Percentiles rank a stretch among this genome's conserved stretches.
Evolutionary conservation across 1,140 invertebrate species (phyloP).

Genomic region (Apocrypta bakeri): DNA sequence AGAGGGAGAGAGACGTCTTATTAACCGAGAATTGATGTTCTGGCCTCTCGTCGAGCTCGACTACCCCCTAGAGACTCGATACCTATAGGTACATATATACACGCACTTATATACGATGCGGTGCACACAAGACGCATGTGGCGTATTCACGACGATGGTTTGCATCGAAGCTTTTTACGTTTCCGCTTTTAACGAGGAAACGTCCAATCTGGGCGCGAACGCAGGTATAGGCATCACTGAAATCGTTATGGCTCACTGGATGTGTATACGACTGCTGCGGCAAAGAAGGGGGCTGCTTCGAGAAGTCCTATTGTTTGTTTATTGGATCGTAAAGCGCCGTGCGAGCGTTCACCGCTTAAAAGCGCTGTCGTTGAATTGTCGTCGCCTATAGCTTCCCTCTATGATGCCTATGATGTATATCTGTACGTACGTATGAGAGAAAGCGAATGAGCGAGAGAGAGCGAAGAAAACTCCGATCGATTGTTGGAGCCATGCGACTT

Average conservation of each 20-base stretch:
- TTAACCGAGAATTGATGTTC: constrained; percentile 44
- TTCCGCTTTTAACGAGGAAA: constrained; percentile 33
- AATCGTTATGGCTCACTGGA: constrained; percentile 11
- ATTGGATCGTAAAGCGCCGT: constrained; percentile 53
- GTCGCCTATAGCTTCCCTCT: not conserved
- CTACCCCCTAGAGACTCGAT: not conserved
- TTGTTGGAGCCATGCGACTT: not conserved
- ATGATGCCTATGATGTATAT: not conserved
- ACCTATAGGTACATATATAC: not conserved
- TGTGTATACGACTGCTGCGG: not conserved
- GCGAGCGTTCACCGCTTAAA: not conserved
- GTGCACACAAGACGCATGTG: not conserved
- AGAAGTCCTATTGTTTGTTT: constrained; percentile 50
- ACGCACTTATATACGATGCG: no score
- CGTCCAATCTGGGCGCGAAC: not conserved
- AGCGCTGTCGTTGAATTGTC: constrained; percentile 1
- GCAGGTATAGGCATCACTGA: not conserved
- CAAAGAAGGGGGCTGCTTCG: not conserved
- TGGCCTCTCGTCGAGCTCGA: not conserved
- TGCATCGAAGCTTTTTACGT: not conserved
- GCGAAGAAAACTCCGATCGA: constrained; percentile 23
- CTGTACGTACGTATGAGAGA: not conserved
- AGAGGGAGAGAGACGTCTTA: constrained; percentile 34
- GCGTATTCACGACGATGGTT: not conserved
- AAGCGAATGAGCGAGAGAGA: not conserved